Percentiles rank a stretch among this genome's conserved stretches.
phyloP scores from a whole-genome alignment of 2,888 invertebrate genomes.

The Phlogophora meticulosa region DNA sequence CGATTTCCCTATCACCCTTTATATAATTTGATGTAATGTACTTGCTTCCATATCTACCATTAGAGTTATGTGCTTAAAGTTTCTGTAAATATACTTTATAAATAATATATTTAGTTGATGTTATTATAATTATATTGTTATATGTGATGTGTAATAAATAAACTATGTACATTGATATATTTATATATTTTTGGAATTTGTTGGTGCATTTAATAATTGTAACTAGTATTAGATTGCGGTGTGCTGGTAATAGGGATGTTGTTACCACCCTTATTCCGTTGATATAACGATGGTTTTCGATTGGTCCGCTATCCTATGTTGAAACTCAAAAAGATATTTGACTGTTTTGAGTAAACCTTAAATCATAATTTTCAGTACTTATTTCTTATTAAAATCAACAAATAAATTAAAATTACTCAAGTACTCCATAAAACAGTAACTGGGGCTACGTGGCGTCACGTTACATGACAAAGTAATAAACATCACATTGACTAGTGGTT shows the following conservation, averaged over 20 bases:
- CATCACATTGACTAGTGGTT: too few relatives aligned
- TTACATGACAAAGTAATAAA: too few relatives aligned
- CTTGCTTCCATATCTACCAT: constrained; percentile 28
- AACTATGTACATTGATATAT: constrained; percentile 22
- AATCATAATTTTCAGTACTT: too few relatives aligned
- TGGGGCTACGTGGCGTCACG: too few relatives aligned
- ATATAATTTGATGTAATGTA: constrained; percentile 30
- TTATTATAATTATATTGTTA: constrained; percentile 11
- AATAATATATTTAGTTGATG: constrained; percentile 40
- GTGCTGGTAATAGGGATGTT: constrained; percentile 6
- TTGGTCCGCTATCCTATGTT: background rate
- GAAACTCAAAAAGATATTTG: background rate
- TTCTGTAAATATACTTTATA: constrained; percentile 45
- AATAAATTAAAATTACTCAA: too few relatives aligned
- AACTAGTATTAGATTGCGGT: constrained; percentile 13
- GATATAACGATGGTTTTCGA: constrained; percentile 4
- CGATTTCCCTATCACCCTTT: too few relatives aligned
- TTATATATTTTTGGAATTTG: constrained; percentile 37
- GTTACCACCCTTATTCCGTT: background rate
- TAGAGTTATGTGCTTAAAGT: constrained; percentile 25
- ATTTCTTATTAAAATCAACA: too few relatives aligned
- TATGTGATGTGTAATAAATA: constrained; percentile 25
- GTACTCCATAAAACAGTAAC: too few relatives aligned
- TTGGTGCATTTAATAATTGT: constrained; percentile 17
- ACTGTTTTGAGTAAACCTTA: too few relatives aligned